These are phyloP conservation scores for Alethe castanea DNA, from an alignment of 2,113 vertebrate genomes.

Conservation along the genomic window DNA sequence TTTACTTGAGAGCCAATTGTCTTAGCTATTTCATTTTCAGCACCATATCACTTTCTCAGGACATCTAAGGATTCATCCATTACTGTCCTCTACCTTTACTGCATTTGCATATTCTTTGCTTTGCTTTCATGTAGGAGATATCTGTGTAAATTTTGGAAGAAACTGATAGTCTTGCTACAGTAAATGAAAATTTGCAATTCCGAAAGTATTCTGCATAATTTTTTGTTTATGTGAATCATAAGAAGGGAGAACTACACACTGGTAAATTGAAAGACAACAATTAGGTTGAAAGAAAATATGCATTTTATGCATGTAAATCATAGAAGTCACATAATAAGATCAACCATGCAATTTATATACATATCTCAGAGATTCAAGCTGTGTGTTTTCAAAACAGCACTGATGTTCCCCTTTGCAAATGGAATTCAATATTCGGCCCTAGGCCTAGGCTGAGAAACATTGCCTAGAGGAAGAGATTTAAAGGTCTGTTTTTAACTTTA, in stretches of 20 bases:
- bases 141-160: not conserved
- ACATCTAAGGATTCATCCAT: not conserved
- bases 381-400: not conserved
- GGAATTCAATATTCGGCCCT: not conserved
- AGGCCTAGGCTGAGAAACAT: not conserved
- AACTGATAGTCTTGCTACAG: not conserved
- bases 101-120: not conserved
- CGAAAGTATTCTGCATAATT: not conserved
- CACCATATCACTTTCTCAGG: not conserved
- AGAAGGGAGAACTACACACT: not conserved
- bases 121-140: not conserved
- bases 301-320: not conserved
- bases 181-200: not conserved
- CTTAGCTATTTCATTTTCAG: not conserved
- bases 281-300: not conserved
- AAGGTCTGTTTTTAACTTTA: slow-evolving; percentile 53
- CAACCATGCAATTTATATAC: not conserved
- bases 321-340: not conserved
- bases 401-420: not conserved
- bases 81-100: not conserved
- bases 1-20: not conserved
- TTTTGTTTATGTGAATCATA: not conserved
- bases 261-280: not conserved
- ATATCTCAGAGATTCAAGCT: not conserved
- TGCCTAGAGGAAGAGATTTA: slow-evolving; percentile 20